Conservation (phyloP, 1,140 invertebrate genomes). For the Halictus rubicundus region DNA sequence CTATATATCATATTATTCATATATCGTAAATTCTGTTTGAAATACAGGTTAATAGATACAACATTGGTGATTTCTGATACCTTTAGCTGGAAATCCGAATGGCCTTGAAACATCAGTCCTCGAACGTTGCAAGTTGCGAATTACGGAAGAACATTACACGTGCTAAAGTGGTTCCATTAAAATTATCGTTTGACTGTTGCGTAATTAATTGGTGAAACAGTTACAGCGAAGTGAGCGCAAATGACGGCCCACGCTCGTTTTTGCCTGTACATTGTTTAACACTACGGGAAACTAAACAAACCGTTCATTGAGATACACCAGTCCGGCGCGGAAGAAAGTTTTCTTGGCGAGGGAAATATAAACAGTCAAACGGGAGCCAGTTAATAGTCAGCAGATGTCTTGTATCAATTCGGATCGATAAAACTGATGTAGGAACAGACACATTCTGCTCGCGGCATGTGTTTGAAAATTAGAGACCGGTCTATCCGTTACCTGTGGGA, state of each 20-base stretch:
- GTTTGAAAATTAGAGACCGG: not conserved
- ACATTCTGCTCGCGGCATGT: not conserved
- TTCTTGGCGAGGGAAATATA: slow-evolving; percentile 29
- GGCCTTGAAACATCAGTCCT: not conserved
- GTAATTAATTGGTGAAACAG: slow-evolving; percentile 40
- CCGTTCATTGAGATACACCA: slow-evolving; percentile 42
- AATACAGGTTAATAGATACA: no score
- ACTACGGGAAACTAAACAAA: slow-evolving; percentile 54
- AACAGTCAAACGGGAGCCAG: slow-evolving; percentile 28
- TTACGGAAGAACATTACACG: not conserved
- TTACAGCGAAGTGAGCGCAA: slow-evolving; percentile 22
- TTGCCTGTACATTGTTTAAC: slow-evolving; percentile 49
- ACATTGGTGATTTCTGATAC: no score
- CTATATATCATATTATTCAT: no score
- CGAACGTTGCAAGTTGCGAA: not conserved
- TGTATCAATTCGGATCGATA: slow-evolving; percentile 23
- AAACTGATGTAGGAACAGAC: not conserved
- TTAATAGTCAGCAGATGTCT: slow-evolving; percentile 17
- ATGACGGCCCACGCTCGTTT: slow-evolving; percentile 51
- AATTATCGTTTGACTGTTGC: slow-evolving; percentile 29
- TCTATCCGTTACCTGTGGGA: not conserved
- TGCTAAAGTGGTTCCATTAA: slow-evolving; percentile 3
- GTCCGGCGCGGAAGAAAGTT: slow-evolving; percentile 17
- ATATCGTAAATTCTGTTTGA: no score
- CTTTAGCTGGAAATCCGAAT: no score